Base-by-base conservation (phyloP, 92 coral and sea anemone genomes). In the Pocillopora meandrina region DNA sequence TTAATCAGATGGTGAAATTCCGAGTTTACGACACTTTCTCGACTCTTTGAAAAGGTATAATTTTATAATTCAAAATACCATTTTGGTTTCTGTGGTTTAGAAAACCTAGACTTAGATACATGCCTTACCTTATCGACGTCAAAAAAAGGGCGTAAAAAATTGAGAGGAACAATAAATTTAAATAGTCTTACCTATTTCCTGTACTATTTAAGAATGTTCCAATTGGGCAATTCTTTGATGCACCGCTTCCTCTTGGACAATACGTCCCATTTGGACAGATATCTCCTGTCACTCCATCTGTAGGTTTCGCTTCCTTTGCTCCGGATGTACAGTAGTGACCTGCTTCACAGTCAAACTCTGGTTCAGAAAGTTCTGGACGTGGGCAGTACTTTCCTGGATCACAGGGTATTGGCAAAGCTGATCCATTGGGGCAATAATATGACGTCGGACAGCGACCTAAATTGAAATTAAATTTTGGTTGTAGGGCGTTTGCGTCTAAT, bases 171-270 rank as follows among this genome's bases (percentile, higher is more conserved):
- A 17, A 55, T 12, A 47, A 56, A 56, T 65, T 0, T 6, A 0
- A 26, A 26, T 26, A 19, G 49, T 56, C 31, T 59, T 31, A 92
- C 99, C 98, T 94, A 87, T 94, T 90, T 78, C 99, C 98, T 15
- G 99, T 96, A 34, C 91, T 92, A 71, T 96, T 96, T 23, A 96
- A 88, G 89, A 89, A 96, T 5, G 95, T 94, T 77, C 99, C 99
- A 65, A 74, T 75, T 14, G 98, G 97, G 34, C 99, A 96, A 75
- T 65, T 83, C 61, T 78, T 52, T 0, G 99, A 95, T 23, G 93
- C 93, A 47, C 76, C 85, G 63, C 89, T 87, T 57, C 99, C 99
- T 26, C 96, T 88, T 68, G 99, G 97, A 82, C 99, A 96, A 70
- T 82, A 96, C 0, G 82, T 83, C 0, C 99, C 99, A 63, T 73